Evolutionary conservation across 2,888 invertebrate genomes (phyloP).

Genomic region (Embidobia sp.): DNA sequence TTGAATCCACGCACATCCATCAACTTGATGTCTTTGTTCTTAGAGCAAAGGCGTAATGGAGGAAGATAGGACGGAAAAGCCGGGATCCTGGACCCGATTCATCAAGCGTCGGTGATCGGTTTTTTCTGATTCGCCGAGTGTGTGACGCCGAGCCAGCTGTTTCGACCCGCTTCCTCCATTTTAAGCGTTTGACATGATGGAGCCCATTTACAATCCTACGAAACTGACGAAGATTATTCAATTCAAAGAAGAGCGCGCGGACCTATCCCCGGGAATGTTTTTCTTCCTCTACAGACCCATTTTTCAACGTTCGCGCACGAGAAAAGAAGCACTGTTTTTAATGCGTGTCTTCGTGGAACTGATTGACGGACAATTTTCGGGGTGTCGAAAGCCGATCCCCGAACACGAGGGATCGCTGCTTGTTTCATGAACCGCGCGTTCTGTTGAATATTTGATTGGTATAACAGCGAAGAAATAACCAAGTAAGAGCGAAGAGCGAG

Average conservation of each 20-base stretch:
- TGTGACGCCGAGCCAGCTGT: constrained; percentile 67
- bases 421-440: neutral
- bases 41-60: constrained; percentile 70
- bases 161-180: constrained; percentile 72
- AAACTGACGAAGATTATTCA: constrained; percentile 70
- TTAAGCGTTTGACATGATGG: constrained; percentile 71
- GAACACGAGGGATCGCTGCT: neutral
- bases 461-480: constrained; percentile 12
- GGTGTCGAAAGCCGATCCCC: neutral
- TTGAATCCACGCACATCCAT: constrained; percentile 73
- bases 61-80: constrained; percentile 64
- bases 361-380: constrained; percentile 15
- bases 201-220: constrained; percentile 71
- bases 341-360: constrained; percentile 19
- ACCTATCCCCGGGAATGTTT: constrained; percentile 56
- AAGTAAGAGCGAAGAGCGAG: constrained; percentile 13
- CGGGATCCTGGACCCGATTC: constrained; percentile 74
- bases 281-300: constrained; percentile 45
- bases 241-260: constrained; percentile 69
- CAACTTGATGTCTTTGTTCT: constrained; percentile 81
- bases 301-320: constrained; percentile 53
- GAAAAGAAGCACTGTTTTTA: constrained; percentile 23
- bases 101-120: constrained; percentile 80
- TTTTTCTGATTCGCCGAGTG: constrained; percentile 72
- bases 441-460: constrained; percentile 12